Evolutionary conservation across 2,797 vertebrate species (phyloP).

Genomic region (Merluccius polli): DNA sequence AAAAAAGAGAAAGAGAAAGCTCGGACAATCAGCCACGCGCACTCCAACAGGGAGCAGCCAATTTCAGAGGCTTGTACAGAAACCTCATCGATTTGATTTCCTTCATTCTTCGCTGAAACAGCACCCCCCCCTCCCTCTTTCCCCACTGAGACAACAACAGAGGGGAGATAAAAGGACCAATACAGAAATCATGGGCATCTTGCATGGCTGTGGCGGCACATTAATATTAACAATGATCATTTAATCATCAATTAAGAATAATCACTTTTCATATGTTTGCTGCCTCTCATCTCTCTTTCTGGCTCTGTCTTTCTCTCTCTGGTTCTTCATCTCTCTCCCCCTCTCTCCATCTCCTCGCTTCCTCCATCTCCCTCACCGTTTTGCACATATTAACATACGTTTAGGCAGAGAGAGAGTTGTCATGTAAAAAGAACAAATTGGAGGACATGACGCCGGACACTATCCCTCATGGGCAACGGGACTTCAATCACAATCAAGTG

Average conservation of each 20-base stretch:
- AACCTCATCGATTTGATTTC: conserved; percentile 64
- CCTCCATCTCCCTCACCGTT: neutral
- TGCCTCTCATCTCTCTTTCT: conserved; percentile 4
- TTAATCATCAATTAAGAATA: no score
- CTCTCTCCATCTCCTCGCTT: conserved; percentile 4
- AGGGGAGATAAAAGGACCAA: conserved; percentile 44
- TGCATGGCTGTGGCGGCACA: conserved; percentile 38
- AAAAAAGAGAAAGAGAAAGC: conserved; percentile 51
- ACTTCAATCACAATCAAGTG: conserved; percentile 72
- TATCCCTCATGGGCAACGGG: conserved; percentile 46
- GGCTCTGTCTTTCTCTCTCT: neutral
- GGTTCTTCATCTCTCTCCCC: neutral
- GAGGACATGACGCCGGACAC: conserved; percentile 48
- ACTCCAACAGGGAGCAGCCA: conserved; percentile 47
- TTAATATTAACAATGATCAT: no score
- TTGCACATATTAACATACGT: neutral
- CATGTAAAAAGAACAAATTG: conserved; percentile 73
- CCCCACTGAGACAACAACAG: conserved; percentile 51
- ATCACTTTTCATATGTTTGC: conserved; percentile 44
- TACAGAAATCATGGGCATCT: conserved; percentile 66
- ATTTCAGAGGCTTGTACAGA: conserved; percentile 55
- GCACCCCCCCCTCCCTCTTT: conserved; percentile 4
- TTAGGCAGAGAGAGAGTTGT: conserved; percentile 37
- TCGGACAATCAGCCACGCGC: conserved; percentile 55
- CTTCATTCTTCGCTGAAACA: conserved; percentile 35